phyloP scores from a whole-genome alignment of 2,113 vertebrate species.

The Athene cunicularia region DNA sequence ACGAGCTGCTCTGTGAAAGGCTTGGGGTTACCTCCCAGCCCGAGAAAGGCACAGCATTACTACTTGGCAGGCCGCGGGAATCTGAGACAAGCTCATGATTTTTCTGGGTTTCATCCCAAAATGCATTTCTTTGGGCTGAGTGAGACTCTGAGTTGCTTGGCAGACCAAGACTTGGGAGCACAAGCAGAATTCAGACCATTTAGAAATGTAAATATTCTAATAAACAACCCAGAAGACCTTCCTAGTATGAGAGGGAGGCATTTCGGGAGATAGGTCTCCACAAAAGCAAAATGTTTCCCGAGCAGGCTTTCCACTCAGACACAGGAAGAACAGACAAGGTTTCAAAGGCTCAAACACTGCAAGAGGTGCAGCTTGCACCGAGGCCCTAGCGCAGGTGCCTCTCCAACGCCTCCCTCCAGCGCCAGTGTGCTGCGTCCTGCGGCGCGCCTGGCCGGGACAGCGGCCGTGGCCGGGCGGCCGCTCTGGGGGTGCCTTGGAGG shows the following conservation, averaged over 20 bases:
- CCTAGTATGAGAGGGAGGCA: not conserved
- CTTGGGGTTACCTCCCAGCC: not conserved
- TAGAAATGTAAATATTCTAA: not conserved
- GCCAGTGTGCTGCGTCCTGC: rapidly evolving
- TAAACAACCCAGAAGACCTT: not conserved
- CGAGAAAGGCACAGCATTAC: not conserved
- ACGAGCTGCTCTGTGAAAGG: not conserved
- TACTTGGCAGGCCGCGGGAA: not conserved
- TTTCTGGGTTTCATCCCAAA: not conserved
- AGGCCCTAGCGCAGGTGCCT: rapidly evolving
- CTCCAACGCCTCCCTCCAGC: not conserved
- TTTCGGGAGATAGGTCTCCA: not conserved
- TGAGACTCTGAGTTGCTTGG: not conserved
- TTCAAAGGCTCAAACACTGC: not conserved
- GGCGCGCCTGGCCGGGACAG: rapidly evolving
- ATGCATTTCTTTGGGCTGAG: not conserved
- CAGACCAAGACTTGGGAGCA: not conserved
- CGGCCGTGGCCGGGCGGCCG: rapidly evolving
- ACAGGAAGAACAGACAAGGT: not conserved
- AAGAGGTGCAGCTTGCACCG: rapidly evolving
- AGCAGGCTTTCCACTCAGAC: not conserved
- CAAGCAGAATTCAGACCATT: not conserved
- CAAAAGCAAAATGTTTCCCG: not conserved
- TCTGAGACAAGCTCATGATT: not conserved
- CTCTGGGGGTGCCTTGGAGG: not conserved